Conservation (phyloP, 2,888 invertebrate genomes). For the Petrolisthes cinctipes region DNA sequence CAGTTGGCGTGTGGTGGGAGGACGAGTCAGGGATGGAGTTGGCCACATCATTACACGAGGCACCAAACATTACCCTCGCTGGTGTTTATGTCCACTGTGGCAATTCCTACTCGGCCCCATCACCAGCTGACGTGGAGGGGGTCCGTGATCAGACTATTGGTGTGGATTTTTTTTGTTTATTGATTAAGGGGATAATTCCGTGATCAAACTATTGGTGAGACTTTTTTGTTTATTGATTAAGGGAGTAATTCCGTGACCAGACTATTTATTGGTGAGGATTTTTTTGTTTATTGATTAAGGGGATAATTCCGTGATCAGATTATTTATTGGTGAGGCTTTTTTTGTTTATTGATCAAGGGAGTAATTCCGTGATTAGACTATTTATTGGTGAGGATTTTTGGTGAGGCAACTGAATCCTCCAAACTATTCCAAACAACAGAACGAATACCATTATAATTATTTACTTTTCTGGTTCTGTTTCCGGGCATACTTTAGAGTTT, state of each 20-base stretch:
- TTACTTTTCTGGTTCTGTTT: background rate
- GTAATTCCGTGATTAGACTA: no score
- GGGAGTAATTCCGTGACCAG: no score
- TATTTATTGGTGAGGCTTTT: no score
- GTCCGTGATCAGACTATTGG: constrained; percentile 66
- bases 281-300: no score
- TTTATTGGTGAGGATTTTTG: no score
- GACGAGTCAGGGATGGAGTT: constrained; percentile 65
- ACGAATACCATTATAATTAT: background rate
- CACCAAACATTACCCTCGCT: constrained; percentile 65
- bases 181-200: background rate
- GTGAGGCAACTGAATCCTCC: no score
- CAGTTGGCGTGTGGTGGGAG: constrained; percentile 66
- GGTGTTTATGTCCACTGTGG: constrained; percentile 69
- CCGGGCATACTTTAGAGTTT: background rate
- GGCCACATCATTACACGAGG: constrained; percentile 42
- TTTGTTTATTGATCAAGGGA: no score
- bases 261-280: no score
- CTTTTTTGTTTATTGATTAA: no score
- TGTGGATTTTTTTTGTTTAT: constrained; percentile 40
- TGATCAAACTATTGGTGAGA: no score
- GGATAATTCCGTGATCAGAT: background rate
- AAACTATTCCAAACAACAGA: no score
- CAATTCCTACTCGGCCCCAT: constrained; percentile 67
- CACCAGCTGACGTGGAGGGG: constrained; percentile 63